phyloP scores from a whole-genome alignment of 2,113 vertebrate genomes.

The Marmota flaviventris region DNA sequence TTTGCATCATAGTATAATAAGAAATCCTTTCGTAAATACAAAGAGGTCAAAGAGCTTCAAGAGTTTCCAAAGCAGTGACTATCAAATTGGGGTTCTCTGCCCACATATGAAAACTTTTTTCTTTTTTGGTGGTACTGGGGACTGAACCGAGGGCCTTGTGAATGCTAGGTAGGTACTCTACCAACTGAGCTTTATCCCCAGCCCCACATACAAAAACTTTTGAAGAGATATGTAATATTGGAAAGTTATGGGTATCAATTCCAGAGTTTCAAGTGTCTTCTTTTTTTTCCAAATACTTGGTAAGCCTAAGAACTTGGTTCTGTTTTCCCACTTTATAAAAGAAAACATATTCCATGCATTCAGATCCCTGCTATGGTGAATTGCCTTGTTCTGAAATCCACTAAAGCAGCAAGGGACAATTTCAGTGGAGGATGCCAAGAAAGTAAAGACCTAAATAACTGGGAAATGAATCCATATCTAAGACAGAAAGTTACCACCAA shows the following conservation, averaged over 20 bases:
- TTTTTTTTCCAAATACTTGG: neutral
- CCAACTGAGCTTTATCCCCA: no score
- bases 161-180: no score
- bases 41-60: neutral
- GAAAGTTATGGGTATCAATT: neutral
- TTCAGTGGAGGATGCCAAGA: neutral
- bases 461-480: neutral
- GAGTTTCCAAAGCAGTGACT: neutral
- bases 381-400: neutral
- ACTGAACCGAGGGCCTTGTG: no score
- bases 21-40: neutral
- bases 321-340: neutral
- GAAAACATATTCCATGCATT: neutral
- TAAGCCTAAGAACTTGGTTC: neutral
- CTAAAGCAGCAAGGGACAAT: neutral
- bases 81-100: neutral
- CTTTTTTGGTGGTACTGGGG: no score
- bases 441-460: neutral
- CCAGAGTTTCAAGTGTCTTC: neutral
- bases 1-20: neutral
- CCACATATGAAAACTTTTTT: no score
- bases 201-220: neutral
- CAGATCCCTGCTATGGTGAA: neutral
- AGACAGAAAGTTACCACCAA: neutral
- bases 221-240: neutral